A percentile compares a stretch with the other conserved stretches of the same genome.
Conservation (phyloP, 2,797 vertebrate genomes). For the Pseudochirops corinnae region DNA sequence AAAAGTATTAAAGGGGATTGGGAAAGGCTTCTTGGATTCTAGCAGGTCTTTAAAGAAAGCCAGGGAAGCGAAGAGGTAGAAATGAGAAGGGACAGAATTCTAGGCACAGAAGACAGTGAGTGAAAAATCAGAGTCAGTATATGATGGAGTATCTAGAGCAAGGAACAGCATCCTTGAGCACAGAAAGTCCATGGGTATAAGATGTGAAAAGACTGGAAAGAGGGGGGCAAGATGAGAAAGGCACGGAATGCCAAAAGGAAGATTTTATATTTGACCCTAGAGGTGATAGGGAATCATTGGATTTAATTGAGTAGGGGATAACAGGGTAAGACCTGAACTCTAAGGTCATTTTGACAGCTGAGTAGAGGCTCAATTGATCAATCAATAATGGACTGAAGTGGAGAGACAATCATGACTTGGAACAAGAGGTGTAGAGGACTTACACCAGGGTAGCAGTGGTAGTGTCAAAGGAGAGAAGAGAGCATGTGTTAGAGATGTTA, state of each 20-base stretch:
- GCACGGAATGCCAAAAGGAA: background rate
- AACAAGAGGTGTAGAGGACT: background rate
- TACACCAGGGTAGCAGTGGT: background rate
- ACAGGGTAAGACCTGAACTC: background rate
- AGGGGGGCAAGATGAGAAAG: background rate
- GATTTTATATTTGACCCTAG: background rate
- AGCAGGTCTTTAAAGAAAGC: background rate
- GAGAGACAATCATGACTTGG: background rate
- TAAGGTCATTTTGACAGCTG: background rate
- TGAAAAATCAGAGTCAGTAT: background rate
- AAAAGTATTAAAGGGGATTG: background rate
- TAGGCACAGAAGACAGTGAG: background rate
- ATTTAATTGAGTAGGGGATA: background rate
- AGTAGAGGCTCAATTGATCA: background rate
- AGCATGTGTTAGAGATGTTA: background rate
- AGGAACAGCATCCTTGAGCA: background rate
- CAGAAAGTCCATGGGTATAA: background rate
- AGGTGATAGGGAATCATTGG: background rate
- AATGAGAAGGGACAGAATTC: background rate
- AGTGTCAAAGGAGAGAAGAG: background rate
- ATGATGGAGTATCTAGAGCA: background rate
- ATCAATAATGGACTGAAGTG: background rate
- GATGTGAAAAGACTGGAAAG: background rate
- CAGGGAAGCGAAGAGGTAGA: background rate
- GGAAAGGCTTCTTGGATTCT: background rate